Evolutionary conservation across 2,113 vertebrate genomes (phyloP).

Genomic region (Aphyosemion australe): DNA sequence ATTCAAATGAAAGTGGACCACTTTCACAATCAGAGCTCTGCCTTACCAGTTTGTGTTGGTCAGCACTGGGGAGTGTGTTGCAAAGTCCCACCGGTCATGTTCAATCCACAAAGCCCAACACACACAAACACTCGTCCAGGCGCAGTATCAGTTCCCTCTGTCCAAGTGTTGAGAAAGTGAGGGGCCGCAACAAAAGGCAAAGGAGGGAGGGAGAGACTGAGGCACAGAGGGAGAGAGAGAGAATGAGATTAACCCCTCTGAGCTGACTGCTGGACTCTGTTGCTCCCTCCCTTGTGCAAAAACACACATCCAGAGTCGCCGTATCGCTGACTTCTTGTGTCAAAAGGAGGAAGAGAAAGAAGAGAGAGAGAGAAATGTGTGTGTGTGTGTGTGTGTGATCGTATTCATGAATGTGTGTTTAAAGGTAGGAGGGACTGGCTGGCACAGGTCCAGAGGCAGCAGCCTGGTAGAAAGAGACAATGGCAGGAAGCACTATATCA

Average conservation of each 20-base stretch:
- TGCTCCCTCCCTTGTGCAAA: conserved; percentile 33
- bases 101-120: conserved; percentile 48
- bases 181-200: conserved; percentile 74
- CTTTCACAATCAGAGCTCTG: neutral
- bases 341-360: conserved; percentile 59
- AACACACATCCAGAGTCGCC: conserved; percentile 44
- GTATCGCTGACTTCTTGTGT: conserved; percentile 68
- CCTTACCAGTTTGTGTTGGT: conserved; percentile 73
- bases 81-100: conserved; percentile 59
- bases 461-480: conserved; percentile 71
- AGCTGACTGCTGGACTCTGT: conserved; percentile 58
- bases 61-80: conserved; percentile 50
- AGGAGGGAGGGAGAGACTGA: conserved; percentile 56
- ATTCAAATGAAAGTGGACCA: conserved; percentile 8
- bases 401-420: conserved; percentile 29
- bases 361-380: conserved; percentile 4
- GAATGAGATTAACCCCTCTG: conserved; percentile 43
- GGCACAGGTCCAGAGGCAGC: conserved; percentile 63
- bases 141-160: conserved; percentile 62
- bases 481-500: conserved; percentile 79
- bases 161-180: conserved; percentile 72
- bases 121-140: conserved; percentile 23
- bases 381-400: conserved; percentile 8
- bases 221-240: conserved; percentile 27
- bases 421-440: conserved; percentile 64